Conservation (phyloP, 2,113 vertebrate genomes). For the Poecile atricapillus region DNA sequence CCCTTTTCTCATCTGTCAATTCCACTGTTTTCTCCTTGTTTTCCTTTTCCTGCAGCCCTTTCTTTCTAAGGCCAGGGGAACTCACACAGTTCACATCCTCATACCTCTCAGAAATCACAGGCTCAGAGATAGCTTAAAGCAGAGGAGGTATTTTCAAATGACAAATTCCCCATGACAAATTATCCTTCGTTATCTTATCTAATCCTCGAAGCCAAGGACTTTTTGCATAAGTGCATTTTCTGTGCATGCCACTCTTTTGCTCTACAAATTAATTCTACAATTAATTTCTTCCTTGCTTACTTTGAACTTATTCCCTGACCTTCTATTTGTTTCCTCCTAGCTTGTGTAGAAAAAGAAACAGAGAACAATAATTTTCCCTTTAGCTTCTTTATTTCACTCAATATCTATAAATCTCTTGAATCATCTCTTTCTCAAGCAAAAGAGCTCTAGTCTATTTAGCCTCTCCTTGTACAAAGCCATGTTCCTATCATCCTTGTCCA, state of each 20-base stretch:
- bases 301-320: neutral
- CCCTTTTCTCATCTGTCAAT: neutral
- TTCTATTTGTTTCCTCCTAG: neutral
- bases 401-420: neutral
- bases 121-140: neutral
- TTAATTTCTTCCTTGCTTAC: neutral
- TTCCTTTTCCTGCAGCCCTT: neutral
- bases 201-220: neutral
- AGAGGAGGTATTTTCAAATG: neutral
- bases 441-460: neutral
- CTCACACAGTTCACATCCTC: fast-evolving
- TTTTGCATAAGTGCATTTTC: neutral
- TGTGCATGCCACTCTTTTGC: neutral
- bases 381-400: neutral
- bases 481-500: neutral
- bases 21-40: neutral
- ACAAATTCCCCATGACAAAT: neutral
- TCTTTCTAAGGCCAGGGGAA: neutral
- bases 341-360: neutral
- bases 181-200: neutral
- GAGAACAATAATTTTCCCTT: neutral
- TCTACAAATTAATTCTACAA: neutral
- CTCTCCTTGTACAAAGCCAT: neutral
- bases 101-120: neutral
- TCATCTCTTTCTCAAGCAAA: neutral